Base-by-base conservation (phyloP, 2,113 vertebrate species). In the Corynorhinus townsendii region DNA sequence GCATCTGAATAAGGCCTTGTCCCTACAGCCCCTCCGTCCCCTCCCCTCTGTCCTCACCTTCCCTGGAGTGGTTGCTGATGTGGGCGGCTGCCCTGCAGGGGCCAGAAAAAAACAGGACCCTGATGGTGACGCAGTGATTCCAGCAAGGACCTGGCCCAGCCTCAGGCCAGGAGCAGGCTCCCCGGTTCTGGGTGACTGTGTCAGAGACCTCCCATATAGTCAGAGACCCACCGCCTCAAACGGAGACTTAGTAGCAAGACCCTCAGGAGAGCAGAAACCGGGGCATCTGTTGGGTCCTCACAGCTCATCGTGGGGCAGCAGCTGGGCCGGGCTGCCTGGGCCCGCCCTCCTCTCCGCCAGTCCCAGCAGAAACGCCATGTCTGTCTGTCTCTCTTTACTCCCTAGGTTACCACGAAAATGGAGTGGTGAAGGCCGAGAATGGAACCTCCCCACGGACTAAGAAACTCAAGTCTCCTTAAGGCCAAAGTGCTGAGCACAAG, bases 381-480 rank as follows among this genome's bases (percentile, higher is more conserved):
- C 19, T 30, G 1, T 96, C 80, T 92, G 1, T 97, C 80, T 92
- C 24, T 64, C n/a, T 81, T 64, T 33, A 45, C 33, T 2, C 5
- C 30, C 98, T 98, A 98, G 99, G 99, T 87, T 99, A 99, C 97
- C 99, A 99, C 89, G 99, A 99, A 98, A 99, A 99, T 0, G 99
- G 99, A 93, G 96, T 99, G 19, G 98, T 99, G 81, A 99, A 99
- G 97, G 98, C 99, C 0, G 99, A 99, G 98, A 99, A 99, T 0
- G 99, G 99, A 92, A 98, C 99, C 87, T 99, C 99, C 4, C 99
- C 99, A 8, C 98, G 99, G 96, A 99, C 98, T 98, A 99, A 99
- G 99, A 99, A 99, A 97, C 98, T 99, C 94, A 99, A 99, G 96
- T 98, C 99, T 4, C 99, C 99, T 0, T 99, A 99, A 98, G 95